phyloP scores from a whole-genome alignment of 2,113 vertebrate species.

The Pangasianodon gigas region DNA sequence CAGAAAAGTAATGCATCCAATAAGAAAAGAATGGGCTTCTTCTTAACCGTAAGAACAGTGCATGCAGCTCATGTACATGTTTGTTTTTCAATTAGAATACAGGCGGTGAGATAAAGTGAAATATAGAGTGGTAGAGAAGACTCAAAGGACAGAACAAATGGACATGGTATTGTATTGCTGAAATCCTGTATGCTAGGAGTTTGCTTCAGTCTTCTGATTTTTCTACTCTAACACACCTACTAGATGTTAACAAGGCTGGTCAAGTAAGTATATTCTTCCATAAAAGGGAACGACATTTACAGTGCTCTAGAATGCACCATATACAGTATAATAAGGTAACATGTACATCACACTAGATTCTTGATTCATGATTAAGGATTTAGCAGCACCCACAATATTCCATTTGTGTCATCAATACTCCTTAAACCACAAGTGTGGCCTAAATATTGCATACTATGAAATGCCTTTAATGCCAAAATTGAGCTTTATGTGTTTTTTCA shows the following conservation, averaged over 20 bases:
- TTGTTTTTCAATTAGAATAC: neutral
- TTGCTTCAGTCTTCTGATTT: neutral
- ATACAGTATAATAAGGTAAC: neutral
- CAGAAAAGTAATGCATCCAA: neutral
- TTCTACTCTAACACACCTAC: neutral
- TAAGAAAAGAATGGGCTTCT: neutral
- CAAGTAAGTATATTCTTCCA: neutral
- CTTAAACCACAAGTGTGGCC: neutral
- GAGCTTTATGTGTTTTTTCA: neutral
- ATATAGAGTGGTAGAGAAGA: neutral
- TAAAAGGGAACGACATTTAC: neutral
- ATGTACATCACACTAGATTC: neutral
- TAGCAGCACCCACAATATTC: neutral
- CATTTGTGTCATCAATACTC: neutral
- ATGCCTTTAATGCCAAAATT: neutral
- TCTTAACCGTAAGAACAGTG: neutral
- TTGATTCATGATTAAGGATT: neutral
- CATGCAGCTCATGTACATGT: neutral
- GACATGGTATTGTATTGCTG: neutral
- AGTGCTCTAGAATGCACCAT: neutral
- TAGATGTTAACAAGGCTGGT: neutral
- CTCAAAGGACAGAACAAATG: too few relatives aligned
- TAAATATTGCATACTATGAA: neutral
- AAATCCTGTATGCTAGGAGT: neutral
- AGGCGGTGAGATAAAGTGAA: neutral